Evolutionary conservation across 2,113 vertebrate genomes (phyloP).

Genomic region (Proteles cristata): DNA sequence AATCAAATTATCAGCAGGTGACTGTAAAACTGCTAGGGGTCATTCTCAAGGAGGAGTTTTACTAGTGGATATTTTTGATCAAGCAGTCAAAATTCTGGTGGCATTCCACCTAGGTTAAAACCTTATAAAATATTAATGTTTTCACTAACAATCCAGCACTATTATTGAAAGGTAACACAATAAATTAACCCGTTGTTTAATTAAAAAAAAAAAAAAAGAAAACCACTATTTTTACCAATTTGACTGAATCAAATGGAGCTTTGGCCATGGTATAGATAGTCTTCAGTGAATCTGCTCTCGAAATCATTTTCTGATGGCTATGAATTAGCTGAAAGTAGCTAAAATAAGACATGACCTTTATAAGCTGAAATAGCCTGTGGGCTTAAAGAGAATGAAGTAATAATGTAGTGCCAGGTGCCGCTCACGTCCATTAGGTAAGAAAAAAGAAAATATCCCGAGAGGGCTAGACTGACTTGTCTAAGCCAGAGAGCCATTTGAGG

Average conservation of each 20-base stretch:
- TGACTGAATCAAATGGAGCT: not conserved
- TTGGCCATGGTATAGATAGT: not conserved
- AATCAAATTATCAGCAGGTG: constrained; percentile 71
- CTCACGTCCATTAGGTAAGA: constrained; percentile 40
- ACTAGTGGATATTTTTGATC: constrained; percentile 31
- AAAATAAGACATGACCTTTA: constrained; percentile 66
- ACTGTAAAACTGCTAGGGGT: constrained; percentile 46
- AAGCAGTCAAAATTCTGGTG: not conserved
- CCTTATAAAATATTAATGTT: not conserved
- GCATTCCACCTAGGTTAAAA: not conserved
- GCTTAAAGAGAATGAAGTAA: constrained; percentile 57
- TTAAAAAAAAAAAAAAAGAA: not conserved
- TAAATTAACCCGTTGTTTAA: constrained; percentile 32
- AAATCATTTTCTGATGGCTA: constrained; percentile 50
- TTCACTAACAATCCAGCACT: not conserved
- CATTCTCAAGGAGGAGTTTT: constrained; percentile 54
- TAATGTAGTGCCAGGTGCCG: constrained; percentile 31
- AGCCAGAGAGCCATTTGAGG: constrained; percentile 22
- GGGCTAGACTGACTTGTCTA: not conserved
- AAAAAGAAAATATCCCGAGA: constrained; percentile 55
- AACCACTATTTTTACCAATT: not conserved
- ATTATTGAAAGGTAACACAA: constrained; percentile 5
- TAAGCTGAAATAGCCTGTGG: constrained; percentile 58
- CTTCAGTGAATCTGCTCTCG: constrained; percentile 13
- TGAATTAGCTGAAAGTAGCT: constrained; percentile 59